Conservation (phyloP, 2,888 invertebrate genomes). For the Drosophila macrothrix region DNA sequence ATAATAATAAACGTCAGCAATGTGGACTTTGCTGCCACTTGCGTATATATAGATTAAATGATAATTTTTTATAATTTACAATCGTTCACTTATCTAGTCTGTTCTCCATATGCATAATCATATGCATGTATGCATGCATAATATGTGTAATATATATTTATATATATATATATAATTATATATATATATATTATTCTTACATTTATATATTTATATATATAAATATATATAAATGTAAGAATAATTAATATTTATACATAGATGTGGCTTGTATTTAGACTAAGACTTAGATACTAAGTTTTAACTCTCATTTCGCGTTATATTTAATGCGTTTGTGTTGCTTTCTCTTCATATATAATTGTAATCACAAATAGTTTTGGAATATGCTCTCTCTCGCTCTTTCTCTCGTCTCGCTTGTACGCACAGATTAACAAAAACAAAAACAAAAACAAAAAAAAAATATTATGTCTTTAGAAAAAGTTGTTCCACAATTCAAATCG, state of each 20-base stretch:
- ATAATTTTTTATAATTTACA: constrained; percentile 61
- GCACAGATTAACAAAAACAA: constrained; percentile 23
- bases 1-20: constrained; percentile 61
- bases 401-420: constrained; percentile 11
- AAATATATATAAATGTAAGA: constrained; percentile 10
- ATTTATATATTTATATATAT: neutral
- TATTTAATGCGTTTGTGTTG: constrained; percentile 67
- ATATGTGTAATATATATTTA: constrained; percentile 6
- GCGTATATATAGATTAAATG: constrained; percentile 35
- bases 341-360: constrained; percentile 65
- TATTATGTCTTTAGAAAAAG: constrained; percentile 30
- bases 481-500: constrained; percentile 19
- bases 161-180: constrained; percentile 7
- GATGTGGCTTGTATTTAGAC: constrained; percentile 38
- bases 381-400: constrained; percentile 65
- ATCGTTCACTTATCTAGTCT: constrained; percentile 51
- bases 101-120: constrained; percentile 38
- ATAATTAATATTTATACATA: constrained; percentile 31
- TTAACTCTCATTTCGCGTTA: constrained; percentile 51
- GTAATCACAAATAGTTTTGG: constrained; percentile 80
- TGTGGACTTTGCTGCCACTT: constrained; percentile 24
- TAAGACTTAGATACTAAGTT: constrained; percentile 50
- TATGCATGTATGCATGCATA: constrained; percentile 14
- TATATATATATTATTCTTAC: neutral
- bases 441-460: constrained; percentile 5